Evolutionary conservation across 2,888 invertebrate species (phyloP).

Genomic region (Geophilus truncorum): DNA sequence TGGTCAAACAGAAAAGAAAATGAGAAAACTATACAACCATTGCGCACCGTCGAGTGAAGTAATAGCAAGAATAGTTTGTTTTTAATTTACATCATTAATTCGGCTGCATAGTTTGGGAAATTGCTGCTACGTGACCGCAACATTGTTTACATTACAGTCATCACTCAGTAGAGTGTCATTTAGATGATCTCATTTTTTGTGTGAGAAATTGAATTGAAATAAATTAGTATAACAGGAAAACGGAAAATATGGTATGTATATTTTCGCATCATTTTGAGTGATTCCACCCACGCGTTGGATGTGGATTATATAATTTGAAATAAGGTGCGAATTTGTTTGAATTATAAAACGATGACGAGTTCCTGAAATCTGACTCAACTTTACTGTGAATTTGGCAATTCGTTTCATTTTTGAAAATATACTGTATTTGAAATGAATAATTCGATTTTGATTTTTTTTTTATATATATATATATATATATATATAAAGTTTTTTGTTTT

Average conservation of each 20-base stretch:
- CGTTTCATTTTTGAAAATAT: too few species aligned
- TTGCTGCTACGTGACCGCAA: background rate
- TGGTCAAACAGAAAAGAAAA: background rate
- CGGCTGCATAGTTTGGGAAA: background rate
- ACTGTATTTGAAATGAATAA: too few species aligned
- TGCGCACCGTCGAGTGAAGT: background rate
- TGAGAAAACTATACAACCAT: background rate
- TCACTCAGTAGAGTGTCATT: background rate
- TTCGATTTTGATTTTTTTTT: too few species aligned
- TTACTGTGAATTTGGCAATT: too few species aligned
- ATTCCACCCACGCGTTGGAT: background rate
- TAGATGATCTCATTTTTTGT: background rate
- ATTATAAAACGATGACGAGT: too few species aligned
- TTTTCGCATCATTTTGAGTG: background rate
- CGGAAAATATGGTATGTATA: background rate
- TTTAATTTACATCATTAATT: background rate
- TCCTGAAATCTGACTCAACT: too few species aligned
- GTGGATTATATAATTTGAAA: background rate
- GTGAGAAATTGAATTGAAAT: too few species aligned
- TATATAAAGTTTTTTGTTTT: background rate
- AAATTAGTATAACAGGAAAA: conserved; percentile 1
- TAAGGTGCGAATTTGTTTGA: background rate
- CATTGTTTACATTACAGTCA: background rate
- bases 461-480: too few species aligned
- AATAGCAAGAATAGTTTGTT: background rate